phyloP scores from a whole-genome alignment of 2,888 invertebrate genomes.

The Parnassius apollo region DNA sequence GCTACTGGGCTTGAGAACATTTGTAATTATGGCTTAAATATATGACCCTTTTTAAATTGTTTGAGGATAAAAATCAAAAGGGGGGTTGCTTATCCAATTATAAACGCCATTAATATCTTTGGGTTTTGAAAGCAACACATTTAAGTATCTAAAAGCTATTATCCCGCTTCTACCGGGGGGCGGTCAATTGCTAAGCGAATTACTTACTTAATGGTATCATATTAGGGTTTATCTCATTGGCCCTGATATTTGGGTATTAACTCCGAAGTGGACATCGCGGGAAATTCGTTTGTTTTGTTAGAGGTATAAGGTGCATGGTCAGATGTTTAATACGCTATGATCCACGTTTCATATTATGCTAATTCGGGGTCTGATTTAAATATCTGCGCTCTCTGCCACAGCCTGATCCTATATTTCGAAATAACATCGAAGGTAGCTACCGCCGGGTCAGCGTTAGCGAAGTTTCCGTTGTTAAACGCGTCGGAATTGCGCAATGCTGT shows the following conservation, averaged over 20 bases:
- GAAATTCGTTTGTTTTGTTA: conserved; percentile 4
- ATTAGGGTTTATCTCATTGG: conserved; percentile 19
- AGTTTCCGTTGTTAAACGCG: neutral
- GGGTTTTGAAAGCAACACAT: conserved; percentile 1
- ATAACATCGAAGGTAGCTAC: conserved; percentile 6
- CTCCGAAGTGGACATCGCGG: neutral
- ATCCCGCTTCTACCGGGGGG: neutral
- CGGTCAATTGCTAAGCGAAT: conserved; percentile 14
- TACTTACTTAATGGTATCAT: conserved; percentile 20
- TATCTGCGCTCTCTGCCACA: conserved; percentile 16
- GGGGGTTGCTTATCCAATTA: conserved; percentile 1
- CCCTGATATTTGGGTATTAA: conserved; percentile 16
- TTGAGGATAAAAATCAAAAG: neutral
- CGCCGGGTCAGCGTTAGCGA: neutral
- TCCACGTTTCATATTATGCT: conserved; percentile 24
- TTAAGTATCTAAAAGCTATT: conserved; percentile 7
- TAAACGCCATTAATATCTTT: neutral
- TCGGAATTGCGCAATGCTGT: neutral
- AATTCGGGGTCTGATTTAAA: conserved; percentile 24
- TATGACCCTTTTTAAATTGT: conserved; percentile 1
- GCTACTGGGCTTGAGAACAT: conserved; percentile 12
- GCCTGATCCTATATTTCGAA: conserved; percentile 11
- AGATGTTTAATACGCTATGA: conserved; percentile 2
- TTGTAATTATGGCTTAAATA: conserved; percentile 13
- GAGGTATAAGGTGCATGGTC: conserved; percentile 8